phyloP scores from a whole-genome alignment of 2,797 vertebrate genomes.

The Oryzias sinensis region DNA sequence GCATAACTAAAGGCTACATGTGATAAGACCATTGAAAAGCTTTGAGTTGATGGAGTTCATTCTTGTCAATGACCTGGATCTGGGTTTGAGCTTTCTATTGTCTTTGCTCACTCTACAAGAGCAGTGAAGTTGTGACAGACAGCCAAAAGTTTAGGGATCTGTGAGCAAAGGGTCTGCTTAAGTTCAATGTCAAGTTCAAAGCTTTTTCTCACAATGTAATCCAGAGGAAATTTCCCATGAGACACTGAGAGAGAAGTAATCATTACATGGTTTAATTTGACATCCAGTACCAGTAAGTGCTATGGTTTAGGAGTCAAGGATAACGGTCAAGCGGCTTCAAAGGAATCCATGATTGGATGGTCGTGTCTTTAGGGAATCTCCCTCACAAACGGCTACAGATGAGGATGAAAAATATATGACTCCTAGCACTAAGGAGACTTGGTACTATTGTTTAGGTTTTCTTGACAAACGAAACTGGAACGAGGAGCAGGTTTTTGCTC shows the following conservation, averaged over 20 bases:
- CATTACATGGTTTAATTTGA: slow-evolving; percentile 82
- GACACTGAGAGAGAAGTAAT: slow-evolving; percentile 76
- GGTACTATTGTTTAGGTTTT: slow-evolving; percentile 32
- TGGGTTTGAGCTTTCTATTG: slow-evolving; percentile 28
- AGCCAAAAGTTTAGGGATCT: slow-evolving; percentile 62
- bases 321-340: slow-evolving; percentile 78
- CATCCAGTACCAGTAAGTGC: slow-evolving; percentile 77
- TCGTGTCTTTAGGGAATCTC: slow-evolving; percentile 59
- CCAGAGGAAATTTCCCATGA: slow-evolving; percentile 77
- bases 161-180: slow-evolving; percentile 75
- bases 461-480: slow-evolving; percentile 25
- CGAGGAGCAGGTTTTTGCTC: slow-evolving; percentile 5
- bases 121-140: slow-evolving; percentile 29
- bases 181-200: slow-evolving; percentile 86
- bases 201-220: slow-evolving; percentile 79
- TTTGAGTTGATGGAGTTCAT: slow-evolving; percentile 24
- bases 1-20: slow-evolving; percentile 6
- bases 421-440: slow-evolving; percentile 26
- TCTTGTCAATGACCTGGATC: slow-evolving; percentile 33
- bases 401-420: slow-evolving; percentile 60
- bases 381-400: slow-evolving; percentile 50
- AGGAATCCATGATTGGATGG: slow-evolving; percentile 60
- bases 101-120: slow-evolving; percentile 30
- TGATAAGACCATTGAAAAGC: not conserved
- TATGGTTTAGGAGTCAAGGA: slow-evolving; percentile 75